These are phyloP conservation scores for Drosophila arizonae DNA, from an alignment of 1,140 invertebrate species.

Conservation along the genomic window DNA sequence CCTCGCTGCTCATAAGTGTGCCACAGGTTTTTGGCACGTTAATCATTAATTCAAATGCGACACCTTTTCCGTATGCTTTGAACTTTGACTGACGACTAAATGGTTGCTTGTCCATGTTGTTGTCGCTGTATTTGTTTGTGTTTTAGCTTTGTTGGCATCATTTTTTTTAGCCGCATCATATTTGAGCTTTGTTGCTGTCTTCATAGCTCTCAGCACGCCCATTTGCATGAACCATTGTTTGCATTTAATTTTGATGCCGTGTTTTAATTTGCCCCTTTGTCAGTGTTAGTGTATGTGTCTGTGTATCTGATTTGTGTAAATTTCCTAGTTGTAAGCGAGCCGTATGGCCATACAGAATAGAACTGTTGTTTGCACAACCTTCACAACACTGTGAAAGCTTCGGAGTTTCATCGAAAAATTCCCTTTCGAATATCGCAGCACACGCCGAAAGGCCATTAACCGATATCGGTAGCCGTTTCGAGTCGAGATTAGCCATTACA, in stretches of 20 bases:
- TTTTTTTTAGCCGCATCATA: conserved; percentile 43
- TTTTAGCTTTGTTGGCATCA: conserved; percentile 14
- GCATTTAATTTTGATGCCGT: conserved; percentile 33
- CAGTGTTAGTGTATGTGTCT: conserved; percentile 2
- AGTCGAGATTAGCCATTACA: conserved; percentile 13
- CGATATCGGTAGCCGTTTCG: conserved; percentile 3
- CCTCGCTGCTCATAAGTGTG: conserved; percentile 34
- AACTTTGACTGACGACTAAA: conserved; percentile 63
- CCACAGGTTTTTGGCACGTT: conserved; percentile 54
- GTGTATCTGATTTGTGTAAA: conserved; percentile 55
- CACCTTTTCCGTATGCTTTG: conserved; percentile 63
- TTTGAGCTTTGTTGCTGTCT: conserved; percentile 39
- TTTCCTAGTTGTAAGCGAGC: conserved; percentile 59
- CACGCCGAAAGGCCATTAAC: conserved; percentile 29
- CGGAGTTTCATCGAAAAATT: conserved; percentile 4
- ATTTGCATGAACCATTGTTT: conserved; percentile 51
- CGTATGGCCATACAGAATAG: conserved; percentile 35
- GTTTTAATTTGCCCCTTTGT: conserved; percentile 45
- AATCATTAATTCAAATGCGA: conserved; percentile 76
- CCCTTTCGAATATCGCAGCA: conserved; percentile 38
- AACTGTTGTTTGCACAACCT: conserved; percentile 66
- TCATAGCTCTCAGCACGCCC: conserved; percentile 32
- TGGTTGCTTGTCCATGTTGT: conserved; percentile 42
- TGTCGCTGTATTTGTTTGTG: conserved; percentile 14
- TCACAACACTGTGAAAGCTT: conserved; percentile 55